phyloP scores from a whole-genome alignment of 2,888 invertebrate genomes.

The Beris chalybata region DNA sequence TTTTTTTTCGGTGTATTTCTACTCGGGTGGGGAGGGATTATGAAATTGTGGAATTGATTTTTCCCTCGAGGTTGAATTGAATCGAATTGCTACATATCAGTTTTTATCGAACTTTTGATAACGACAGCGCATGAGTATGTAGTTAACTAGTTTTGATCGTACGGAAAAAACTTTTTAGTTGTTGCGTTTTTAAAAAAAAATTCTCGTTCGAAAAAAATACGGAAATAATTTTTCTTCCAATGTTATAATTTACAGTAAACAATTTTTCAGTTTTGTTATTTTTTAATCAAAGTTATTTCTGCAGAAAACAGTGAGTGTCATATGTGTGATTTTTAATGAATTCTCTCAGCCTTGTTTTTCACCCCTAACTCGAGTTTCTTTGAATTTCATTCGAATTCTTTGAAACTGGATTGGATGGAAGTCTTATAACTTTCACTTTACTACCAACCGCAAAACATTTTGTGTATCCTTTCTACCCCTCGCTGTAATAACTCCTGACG shows the following conservation, averaged over 20 bases:
- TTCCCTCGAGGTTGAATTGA: not conserved
- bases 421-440: constrained; percentile 10
- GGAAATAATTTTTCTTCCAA: no score
- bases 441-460: not conserved
- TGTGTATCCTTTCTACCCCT: not conserved
- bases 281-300: not conserved
- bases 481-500: constrained; percentile 17
- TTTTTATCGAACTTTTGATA: constrained; percentile 26
- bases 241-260: no score
- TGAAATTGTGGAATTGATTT: constrained; percentile 24
- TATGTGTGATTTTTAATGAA: not conserved
- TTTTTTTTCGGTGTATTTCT: constrained; percentile 7
- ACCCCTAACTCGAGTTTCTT: not conserved
- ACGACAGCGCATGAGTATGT: constrained; percentile 26
- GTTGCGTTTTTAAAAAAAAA: not conserved
- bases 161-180: not conserved
- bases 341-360: not conserved
- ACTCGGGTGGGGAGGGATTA: not conserved
- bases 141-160: constrained; percentile 2
- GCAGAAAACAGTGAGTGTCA: not conserved
- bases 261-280: no score
- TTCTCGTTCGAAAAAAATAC: not conserved
- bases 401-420: constrained; percentile 8
- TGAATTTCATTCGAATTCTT: not conserved
- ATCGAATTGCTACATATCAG: constrained; percentile 27